phyloP scores from a whole-genome alignment of 2,797 vertebrate species.

The Sciaenops ocellatus region DNA sequence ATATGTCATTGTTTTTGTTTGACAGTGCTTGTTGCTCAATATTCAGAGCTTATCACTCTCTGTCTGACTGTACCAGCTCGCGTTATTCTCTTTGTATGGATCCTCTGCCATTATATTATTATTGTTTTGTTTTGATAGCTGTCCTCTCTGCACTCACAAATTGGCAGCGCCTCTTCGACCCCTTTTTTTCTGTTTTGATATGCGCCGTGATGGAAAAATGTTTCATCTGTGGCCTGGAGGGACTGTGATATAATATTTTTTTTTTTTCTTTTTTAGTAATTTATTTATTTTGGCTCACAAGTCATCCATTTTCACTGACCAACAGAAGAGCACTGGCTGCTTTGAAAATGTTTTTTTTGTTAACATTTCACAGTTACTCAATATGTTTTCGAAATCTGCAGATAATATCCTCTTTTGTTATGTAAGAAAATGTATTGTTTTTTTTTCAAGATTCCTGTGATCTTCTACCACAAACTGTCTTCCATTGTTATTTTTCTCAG shows the following conservation, averaged over 20 bases:
- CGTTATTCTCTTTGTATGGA: constrained; percentile 46
- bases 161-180: constrained; percentile 33
- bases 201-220: constrained; percentile 36
- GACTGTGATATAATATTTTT: not conserved
- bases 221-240: constrained; percentile 42
- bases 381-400: constrained; percentile 34
- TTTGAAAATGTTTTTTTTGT: constrained; percentile 31
- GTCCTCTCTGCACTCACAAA: constrained; percentile 48
- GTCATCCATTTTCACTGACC: constrained; percentile 42
- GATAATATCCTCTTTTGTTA: constrained; percentile 5
- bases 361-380: constrained; percentile 25
- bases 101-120: constrained; percentile 36
- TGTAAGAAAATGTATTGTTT: constrained; percentile 38
- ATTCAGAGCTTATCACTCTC: constrained; percentile 39
- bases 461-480: constrained; percentile 34
- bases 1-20: constrained; percentile 37
- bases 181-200: constrained; percentile 48
- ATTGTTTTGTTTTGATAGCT: constrained; percentile 58
- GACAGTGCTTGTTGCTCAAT: constrained; percentile 40
- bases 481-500: constrained; percentile 76
- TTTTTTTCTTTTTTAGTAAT: constrained; percentile 25
- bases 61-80: constrained; percentile 33
- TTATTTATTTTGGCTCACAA: constrained; percentile 55
- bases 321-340: constrained; percentile 1
- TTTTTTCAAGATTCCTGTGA: constrained; percentile 35